Evolutionary conservation across 2,113 vertebrate species (phyloP).

Genomic region (Thryonomys swinderianus): DNA sequence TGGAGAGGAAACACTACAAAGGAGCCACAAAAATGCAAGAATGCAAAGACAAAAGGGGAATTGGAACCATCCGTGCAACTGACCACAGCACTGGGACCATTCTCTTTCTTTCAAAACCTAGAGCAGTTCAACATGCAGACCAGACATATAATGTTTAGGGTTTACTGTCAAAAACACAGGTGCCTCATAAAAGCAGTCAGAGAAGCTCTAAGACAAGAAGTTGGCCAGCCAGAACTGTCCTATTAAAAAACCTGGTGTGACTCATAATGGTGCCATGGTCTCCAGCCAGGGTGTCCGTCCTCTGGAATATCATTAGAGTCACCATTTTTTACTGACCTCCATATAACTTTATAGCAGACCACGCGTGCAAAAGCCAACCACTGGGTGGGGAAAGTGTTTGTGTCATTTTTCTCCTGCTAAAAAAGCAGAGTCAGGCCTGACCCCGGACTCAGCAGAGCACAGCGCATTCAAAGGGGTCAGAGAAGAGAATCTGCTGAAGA

Average conservation of each 20-base stretch:
- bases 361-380: not conserved
- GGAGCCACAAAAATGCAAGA: too few species aligned
- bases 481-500: not conserved
- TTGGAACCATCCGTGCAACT: fast-evolving
- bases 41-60: fast-evolving
- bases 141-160: not conserved
- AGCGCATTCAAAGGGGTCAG: not conserved
- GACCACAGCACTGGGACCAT: not conserved
- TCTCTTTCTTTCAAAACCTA: not conserved
- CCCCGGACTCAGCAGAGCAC: not conserved
- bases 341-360: not conserved
- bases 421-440: not conserved
- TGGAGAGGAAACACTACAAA: not conserved
- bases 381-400: not conserved
- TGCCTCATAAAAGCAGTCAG: not conserved
- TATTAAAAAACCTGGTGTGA: not conserved
- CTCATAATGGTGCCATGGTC: not conserved
- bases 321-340: not conserved
- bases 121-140: not conserved
- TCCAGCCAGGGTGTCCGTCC: not conserved
- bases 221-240: not conserved
- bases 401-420: not conserved
- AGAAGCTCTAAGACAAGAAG: not conserved
- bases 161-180: not conserved
- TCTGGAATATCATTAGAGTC: not conserved